A percentile compares a stretch with the other conserved stretches of the same genome.
Conservation (phyloP, 2,113 vertebrate genomes). For the Epinephelus moara region DNA sequence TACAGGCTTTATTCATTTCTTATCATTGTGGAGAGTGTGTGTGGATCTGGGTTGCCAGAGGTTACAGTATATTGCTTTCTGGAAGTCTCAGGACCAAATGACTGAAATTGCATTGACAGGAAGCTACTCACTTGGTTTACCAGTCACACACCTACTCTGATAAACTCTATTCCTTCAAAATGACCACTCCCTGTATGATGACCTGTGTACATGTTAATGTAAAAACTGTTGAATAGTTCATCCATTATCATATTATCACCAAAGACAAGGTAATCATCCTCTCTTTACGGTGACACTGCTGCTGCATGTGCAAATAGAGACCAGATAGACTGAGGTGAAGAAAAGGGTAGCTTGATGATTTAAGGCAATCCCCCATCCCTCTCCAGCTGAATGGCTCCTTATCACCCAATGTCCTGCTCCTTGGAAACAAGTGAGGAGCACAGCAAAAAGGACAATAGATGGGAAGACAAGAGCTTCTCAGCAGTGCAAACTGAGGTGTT, state of each 20-base stretch:
- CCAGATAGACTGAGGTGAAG: constrained; percentile 20
- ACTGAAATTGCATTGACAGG: too few relatives aligned
- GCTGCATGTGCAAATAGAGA: constrained; percentile 15
- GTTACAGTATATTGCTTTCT: constrained; percentile 10
- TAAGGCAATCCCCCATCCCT: constrained; percentile 5
- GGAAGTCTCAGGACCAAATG: neutral
- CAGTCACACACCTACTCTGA: neutral
- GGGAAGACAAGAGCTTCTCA: constrained; percentile 8
- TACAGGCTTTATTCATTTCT: neutral
- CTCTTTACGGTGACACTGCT: neutral
- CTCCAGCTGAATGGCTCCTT: constrained; percentile 22
- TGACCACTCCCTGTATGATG: neutral
- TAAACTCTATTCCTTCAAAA: neutral
- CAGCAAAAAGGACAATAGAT: constrained; percentile 10
- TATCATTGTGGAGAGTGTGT: neutral
- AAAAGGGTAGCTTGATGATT: constrained; percentile 34
- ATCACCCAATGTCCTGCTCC: constrained; percentile 36
- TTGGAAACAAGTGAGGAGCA: constrained; percentile 29
- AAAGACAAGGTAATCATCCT: neutral
- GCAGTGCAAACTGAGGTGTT: constrained; percentile 18
- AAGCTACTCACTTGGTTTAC: constrained; percentile 10
- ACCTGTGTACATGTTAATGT: neutral
- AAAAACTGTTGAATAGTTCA: neutral
- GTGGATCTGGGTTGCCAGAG: constrained; percentile 9
- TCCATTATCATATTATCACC: neutral